phyloP scores from a whole-genome alignment of 2,113 vertebrate species.

The Calyptommatus sinebrachiatus region DNA sequence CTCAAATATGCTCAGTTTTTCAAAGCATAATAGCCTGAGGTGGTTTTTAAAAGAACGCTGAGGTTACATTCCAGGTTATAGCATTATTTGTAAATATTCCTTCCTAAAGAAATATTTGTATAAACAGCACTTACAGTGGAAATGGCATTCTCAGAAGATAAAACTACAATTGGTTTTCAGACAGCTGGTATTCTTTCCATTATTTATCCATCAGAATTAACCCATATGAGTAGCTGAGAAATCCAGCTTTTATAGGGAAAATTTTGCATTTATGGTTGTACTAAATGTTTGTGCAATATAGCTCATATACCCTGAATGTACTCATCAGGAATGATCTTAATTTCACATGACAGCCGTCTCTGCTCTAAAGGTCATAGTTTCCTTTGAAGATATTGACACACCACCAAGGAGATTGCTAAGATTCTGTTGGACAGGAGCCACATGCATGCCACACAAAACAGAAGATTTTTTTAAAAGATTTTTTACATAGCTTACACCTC shows the following conservation, averaged over 20 bases:
- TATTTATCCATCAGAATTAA: slow-evolving; percentile 7
- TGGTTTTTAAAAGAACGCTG: slow-evolving; percentile 1
- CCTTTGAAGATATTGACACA: too few species aligned
- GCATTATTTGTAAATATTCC: neutral
- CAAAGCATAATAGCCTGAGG: neutral
- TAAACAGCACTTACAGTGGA: neutral
- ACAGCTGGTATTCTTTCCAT: neutral
- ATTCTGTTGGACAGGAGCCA: neutral
- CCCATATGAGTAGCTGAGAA: neutral
- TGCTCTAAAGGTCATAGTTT: neutral
- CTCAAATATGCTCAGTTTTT: neutral
- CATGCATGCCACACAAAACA: neutral
- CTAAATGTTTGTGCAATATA: neutral
- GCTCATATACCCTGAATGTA: neutral
- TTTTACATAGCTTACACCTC: neutral
- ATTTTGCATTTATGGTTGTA: slow-evolving; percentile 2
- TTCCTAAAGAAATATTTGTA: slow-evolving; percentile 6
- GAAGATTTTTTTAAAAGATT: neutral
- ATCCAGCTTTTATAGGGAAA: neutral
- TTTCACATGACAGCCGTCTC: neutral
- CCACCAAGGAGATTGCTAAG: neutral
- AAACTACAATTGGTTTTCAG: neutral
- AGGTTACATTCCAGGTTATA: slow-evolving; percentile 18
- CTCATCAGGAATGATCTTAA: neutral
- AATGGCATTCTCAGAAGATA: neutral